phyloP scores from a whole-genome alignment of 2,797 vertebrate genomes.

The Sebastes hubbsi region DNA sequence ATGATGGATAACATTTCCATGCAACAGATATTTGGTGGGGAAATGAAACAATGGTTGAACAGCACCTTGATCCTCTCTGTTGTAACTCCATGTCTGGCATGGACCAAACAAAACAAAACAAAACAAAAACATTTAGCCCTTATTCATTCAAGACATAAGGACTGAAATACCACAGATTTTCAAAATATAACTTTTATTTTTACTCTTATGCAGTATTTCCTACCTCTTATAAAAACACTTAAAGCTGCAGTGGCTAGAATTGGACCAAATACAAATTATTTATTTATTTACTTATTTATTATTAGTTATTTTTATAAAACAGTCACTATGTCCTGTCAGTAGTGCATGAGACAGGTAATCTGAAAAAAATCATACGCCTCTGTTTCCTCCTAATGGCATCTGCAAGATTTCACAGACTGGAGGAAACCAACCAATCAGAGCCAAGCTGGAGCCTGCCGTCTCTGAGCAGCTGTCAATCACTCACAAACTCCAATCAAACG shows the following conservation, averaged over 20 bases:
- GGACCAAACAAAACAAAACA: too few relatives aligned
- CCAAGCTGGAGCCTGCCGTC: rapidly evolving
- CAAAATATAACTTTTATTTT: neutral
- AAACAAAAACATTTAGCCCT: neutral
- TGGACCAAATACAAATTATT: too few relatives aligned
- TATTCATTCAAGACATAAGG: neutral
- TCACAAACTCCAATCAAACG: rapidly evolving
- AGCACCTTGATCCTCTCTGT: neutral
- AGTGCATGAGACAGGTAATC: too few relatives aligned
- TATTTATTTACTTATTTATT: too few relatives aligned
- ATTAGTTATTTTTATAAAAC: too few relatives aligned
- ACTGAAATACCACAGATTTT: neutral
- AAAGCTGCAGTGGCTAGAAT: too few relatives aligned
- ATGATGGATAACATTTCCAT: conserved; percentile 58
- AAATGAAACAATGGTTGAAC: conserved; percentile 21
- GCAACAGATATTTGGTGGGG: conserved; percentile 32
- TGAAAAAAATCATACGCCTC: rapidly evolving
- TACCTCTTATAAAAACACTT: too few relatives aligned
- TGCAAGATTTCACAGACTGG: too few relatives aligned
- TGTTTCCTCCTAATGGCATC: too few relatives aligned
- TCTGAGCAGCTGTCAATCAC: too few relatives aligned
- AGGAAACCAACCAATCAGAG: too few relatives aligned
- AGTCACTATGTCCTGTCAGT: too few relatives aligned
- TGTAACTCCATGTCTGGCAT: neutral
- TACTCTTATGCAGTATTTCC: neutral